Evolutionary conservation across 2,797 vertebrate genomes (phyloP).

Genomic region (Urosaurus nigricauda): DNA sequence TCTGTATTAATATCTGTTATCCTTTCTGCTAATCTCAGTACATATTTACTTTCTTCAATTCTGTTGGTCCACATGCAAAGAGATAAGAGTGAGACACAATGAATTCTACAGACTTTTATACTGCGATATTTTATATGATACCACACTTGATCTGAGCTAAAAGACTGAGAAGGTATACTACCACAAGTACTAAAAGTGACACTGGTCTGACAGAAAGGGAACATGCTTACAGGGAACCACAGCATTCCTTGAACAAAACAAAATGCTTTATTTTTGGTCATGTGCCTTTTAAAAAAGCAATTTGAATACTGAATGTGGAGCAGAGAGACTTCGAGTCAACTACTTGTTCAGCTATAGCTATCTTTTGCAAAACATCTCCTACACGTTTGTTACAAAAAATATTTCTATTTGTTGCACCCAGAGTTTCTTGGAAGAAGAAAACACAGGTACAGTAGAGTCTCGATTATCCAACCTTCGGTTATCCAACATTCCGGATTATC

Average conservation of each 20-base stretch:
- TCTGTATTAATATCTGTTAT: background rate
- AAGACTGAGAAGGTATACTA: no score
- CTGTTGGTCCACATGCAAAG: background rate
- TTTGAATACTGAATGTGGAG: background rate
- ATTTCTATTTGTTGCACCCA: background rate
- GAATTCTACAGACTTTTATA: background rate
- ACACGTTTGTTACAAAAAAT: background rate
- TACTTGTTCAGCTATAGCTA: background rate
- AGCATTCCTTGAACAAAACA: background rate
- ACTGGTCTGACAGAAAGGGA: background rate
- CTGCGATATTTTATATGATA: no score
- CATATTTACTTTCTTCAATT: background rate
- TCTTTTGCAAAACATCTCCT: background rate
- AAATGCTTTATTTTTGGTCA: background rate
- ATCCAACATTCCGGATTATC: no score
- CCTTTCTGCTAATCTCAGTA: background rate
- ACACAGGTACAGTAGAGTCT: no score
- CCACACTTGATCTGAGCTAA: no score
- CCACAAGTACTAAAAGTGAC: background rate
- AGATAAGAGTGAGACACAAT: background rate
- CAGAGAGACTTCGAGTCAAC: background rate
- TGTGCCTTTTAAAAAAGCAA: background rate
- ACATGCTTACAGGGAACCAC: background rate
- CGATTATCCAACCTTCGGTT: no score
- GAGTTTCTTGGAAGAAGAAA: background rate